Conservation (phyloP, 2,113 vertebrate genomes). For the Rattus rattus region DNA sequence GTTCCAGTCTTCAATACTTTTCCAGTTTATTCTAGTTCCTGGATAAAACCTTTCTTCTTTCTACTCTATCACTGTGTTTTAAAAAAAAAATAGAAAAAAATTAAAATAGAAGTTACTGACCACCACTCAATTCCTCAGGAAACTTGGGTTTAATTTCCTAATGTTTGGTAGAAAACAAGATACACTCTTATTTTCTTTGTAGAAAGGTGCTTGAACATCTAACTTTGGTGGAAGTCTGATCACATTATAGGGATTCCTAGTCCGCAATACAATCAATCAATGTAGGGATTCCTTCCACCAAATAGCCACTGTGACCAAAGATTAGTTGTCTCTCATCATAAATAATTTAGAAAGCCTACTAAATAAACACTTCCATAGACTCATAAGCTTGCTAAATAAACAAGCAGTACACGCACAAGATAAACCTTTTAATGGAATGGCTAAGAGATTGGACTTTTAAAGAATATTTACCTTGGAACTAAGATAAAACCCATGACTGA, state of each 20-base stretch:
- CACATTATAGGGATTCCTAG: slow-evolving; percentile 36
- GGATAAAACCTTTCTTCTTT: not conserved
- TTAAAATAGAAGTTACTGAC: not conserved
- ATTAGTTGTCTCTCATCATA: slow-evolving; percentile 65
- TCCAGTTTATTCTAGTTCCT: slow-evolving; percentile 32
- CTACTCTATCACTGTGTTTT: not conserved
- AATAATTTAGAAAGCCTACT: slow-evolving; percentile 76
- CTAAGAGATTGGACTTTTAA: slow-evolving; percentile 73
- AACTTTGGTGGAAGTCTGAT: not conserved
- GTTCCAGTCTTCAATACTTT: slow-evolving; percentile 59
- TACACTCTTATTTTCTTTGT: not conserved
- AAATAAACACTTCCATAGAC: slow-evolving; percentile 70
- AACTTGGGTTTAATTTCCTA: slow-evolving; percentile 4
- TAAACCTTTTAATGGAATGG: slow-evolving; percentile 75
- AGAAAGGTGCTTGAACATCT: not conserved
- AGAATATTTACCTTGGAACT: slow-evolving; percentile 78
- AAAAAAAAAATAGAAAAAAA: not conserved
- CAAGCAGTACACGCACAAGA: slow-evolving; percentile 71
- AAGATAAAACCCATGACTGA: slow-evolving; percentile 69
- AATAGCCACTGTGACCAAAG: slow-evolving; percentile 61
- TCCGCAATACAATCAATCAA: slow-evolving; percentile 45
- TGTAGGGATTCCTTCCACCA: slow-evolving; percentile 2
- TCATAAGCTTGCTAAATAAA: slow-evolving; percentile 75
- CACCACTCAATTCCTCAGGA: not conserved
- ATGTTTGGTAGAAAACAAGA: slow-evolving; percentile 16